A percentile compares a stretch with the other conserved stretches of the same genome.
phyloP scores from a whole-genome alignment of 1,140 invertebrate species.

The Eufriesea mexicana region DNA sequence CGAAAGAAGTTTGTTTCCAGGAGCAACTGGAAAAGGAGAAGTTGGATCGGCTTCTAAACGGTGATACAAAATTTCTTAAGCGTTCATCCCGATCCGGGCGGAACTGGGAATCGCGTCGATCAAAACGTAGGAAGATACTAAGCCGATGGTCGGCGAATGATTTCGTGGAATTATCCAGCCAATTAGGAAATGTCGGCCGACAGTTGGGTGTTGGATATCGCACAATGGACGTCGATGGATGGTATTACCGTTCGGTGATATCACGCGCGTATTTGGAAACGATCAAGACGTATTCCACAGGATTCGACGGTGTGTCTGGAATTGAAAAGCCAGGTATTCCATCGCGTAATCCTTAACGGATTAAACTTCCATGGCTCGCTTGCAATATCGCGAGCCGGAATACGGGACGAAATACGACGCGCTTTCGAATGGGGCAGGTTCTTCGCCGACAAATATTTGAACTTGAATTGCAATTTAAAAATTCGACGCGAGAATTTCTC shows the following conservation, averaged over 20 bases:
- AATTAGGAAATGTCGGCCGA: conserved; percentile 28
- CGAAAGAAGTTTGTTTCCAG: not conserved
- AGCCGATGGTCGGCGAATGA: not conserved
- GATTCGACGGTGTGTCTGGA: not conserved
- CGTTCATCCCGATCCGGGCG: not conserved
- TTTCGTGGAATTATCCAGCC: conserved; percentile 26
- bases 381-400: not conserved
- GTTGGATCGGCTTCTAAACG: not conserved
- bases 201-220: not conserved
- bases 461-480: not conserved
- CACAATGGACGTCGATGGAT: conserved; percentile 10
- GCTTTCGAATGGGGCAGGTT: not conserved
- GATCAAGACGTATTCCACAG: not conserved
- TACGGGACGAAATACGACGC: not conserved
- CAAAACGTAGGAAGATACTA: conserved; percentile 15
- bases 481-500: not conserved
- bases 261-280: not conserved
- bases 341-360: not conserved
- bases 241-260: conserved; percentile 7
- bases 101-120: not conserved
- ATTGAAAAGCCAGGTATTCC: not conserved
- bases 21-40: not conserved
- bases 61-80: not conserved
- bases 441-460: not conserved
- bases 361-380: not conserved